These are phyloP conservation scores for Drosophila nannoptera DNA, from an alignment of 1,140 invertebrate genomes.

Conservation along the genomic window DNA sequence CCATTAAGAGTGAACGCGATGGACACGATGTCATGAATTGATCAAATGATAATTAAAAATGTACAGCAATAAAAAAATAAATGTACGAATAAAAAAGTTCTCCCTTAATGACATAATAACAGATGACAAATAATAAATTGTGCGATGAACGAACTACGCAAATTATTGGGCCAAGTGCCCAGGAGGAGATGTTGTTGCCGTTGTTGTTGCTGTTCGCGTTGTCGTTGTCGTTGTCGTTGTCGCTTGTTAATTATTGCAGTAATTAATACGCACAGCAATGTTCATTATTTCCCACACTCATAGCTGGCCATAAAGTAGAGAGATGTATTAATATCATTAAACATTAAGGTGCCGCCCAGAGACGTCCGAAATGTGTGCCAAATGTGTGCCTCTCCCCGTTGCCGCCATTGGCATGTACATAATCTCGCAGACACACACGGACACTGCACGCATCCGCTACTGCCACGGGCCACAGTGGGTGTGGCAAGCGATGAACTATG, in stretches of 20 bases:
- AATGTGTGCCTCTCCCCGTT: constrained; percentile 41
- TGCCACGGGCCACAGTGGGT: constrained; percentile 23
- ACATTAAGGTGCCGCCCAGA: constrained; percentile 35
- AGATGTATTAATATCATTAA: constrained; percentile 61
- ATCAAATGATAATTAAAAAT: constrained; percentile 77
- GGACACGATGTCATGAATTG: constrained; percentile 32
- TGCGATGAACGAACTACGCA: constrained; percentile 50
- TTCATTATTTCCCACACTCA: constrained; percentile 63
- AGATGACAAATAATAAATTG: constrained; percentile 78
- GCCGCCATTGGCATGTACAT: constrained; percentile 66
- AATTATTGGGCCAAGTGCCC: constrained; percentile 47
- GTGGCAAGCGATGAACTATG: constrained; percentile 51
- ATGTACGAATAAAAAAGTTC: too few relatives aligned
- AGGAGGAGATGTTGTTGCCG: too few relatives aligned
- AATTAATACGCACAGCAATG: constrained; percentile 69
- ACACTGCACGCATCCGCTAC: constrained; percentile 21
- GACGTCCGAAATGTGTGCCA: constrained; percentile 11
- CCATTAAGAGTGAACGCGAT: constrained; percentile 36
- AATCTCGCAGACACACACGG: constrained; percentile 36
- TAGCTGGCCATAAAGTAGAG: constrained; percentile 10
- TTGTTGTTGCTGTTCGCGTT: too few relatives aligned
- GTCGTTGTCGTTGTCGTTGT: constrained; percentile 43
- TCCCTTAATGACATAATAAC: constrained; percentile 74
- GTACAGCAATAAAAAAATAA: constrained; percentile 60
- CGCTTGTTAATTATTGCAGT: constrained; percentile 65